Conservation (phyloP, 2,113 vertebrate species). For the Strix uralensis region DNA sequence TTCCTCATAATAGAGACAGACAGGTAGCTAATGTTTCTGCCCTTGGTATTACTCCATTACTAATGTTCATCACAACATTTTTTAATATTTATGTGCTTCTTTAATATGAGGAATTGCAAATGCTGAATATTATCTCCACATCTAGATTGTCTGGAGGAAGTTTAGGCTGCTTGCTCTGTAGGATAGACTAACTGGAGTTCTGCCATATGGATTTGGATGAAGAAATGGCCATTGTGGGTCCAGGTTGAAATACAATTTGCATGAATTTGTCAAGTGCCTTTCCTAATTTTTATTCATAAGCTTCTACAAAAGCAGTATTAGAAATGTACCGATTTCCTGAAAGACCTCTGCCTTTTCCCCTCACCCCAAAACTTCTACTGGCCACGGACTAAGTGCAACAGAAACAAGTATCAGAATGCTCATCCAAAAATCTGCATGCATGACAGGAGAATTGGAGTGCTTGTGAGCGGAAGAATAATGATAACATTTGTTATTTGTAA, state of each 20-base stretch:
- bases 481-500: neutral
- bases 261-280: neutral
- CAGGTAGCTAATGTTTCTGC: neutral
- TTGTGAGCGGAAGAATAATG: neutral
- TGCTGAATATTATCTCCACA: neutral
- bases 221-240: neutral
- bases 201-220: neutral
- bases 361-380: neutral
- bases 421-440: fast-evolving
- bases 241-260: neutral
- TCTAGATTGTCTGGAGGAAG: neutral
- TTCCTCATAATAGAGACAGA: neutral
- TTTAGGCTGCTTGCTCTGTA: neutral
- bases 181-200: neutral
- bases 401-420: neutral
- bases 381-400: neutral
- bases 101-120: neutral
- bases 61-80: neutral
- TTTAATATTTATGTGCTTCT: neutral
- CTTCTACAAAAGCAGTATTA: neutral
- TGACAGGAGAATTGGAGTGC: neutral
- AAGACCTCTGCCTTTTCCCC: neutral
- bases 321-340: neutral
- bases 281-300: neutral
- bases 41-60: neutral